Conservation (phyloP, 2,797 vertebrate genomes). For the Sebastes steindachneri region DNA sequence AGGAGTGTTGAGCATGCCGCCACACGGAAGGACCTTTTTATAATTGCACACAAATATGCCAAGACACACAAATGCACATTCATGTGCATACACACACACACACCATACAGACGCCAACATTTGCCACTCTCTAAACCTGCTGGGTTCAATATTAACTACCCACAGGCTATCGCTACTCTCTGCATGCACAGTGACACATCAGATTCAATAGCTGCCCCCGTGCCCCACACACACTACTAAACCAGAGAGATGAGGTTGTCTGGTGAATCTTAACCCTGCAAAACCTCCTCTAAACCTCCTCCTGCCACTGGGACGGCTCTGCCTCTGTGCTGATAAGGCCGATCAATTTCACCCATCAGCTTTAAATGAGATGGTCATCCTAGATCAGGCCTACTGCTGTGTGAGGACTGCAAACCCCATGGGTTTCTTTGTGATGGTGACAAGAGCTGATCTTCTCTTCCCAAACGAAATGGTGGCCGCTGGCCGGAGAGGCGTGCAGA, state of each 20-base stretch:
- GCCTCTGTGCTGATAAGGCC: slow-evolving; percentile 17
- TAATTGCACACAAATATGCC: slow-evolving; percentile 12
- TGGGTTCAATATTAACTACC: slow-evolving; percentile 78
- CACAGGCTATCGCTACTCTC: slow-evolving; percentile 60
- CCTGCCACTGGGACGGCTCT: neutral
- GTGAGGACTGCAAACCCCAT: neutral
- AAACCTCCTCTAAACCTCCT: slow-evolving; percentile 30
- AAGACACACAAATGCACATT: neutral
- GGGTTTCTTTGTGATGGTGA: slow-evolving; percentile 6
- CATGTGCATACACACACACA: neutral
- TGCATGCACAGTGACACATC: slow-evolving; percentile 54
- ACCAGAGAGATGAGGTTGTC: slow-evolving; percentile 20
- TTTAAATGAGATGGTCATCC: slow-evolving; percentile 39
- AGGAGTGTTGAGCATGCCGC: slow-evolving; percentile 30
- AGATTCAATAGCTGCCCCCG: slow-evolving; percentile 18
- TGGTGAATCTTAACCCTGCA: slow-evolving; percentile 43
- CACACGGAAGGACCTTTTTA: slow-evolving; percentile 22
- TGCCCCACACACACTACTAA: slow-evolving; percentile 29
- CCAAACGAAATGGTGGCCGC: neutral
- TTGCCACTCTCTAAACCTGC: slow-evolving; percentile 68
- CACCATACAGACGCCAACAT: slow-evolving; percentile 50
- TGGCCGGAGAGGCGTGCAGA: neutral
- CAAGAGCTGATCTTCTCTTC: slow-evolving; percentile 8
- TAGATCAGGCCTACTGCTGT: slow-evolving; percentile 16
- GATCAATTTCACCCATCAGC: slow-evolving; percentile 31